Evolutionary conservation across 2,113 vertebrate species (phyloP).

Genomic region (Centropus bengalensis): DNA sequence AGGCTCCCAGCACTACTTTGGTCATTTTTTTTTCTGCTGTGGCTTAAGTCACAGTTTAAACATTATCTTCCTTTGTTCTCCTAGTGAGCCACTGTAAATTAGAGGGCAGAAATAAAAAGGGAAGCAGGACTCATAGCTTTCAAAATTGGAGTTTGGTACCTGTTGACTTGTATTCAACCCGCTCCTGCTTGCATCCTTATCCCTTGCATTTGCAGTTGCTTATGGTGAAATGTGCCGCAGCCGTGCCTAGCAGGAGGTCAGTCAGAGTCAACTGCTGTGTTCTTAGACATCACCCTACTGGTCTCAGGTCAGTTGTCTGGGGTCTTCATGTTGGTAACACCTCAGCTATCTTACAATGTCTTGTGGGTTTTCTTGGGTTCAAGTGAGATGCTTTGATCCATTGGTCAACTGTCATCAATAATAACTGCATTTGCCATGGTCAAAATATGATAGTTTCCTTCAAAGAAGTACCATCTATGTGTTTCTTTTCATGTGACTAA

Average conservation of each 20-base stretch:
- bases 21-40: background rate
- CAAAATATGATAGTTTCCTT: background rate
- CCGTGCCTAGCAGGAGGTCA: background rate
- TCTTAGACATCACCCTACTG: fast-evolving
- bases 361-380: background rate
- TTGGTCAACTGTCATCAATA: background rate
- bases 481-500: background rate
- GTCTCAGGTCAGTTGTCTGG: background rate
- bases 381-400: background rate
- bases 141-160: background rate
- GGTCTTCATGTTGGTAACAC: background rate
- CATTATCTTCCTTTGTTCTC: background rate
- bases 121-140: background rate
- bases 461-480: background rate
- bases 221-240: background rate
- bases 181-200: background rate
- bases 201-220: background rate
- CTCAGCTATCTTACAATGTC: background rate
- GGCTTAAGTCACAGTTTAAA: background rate
- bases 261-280: background rate
- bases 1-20: background rate
- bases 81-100: background rate
- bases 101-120: background rate
- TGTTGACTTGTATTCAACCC: background rate
- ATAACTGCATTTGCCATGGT: background rate